These are phyloP conservation scores for Xenopus tropicalis DNA, from an alignment of 2,113 vertebrate species.

Conservation along the genomic window DNA sequence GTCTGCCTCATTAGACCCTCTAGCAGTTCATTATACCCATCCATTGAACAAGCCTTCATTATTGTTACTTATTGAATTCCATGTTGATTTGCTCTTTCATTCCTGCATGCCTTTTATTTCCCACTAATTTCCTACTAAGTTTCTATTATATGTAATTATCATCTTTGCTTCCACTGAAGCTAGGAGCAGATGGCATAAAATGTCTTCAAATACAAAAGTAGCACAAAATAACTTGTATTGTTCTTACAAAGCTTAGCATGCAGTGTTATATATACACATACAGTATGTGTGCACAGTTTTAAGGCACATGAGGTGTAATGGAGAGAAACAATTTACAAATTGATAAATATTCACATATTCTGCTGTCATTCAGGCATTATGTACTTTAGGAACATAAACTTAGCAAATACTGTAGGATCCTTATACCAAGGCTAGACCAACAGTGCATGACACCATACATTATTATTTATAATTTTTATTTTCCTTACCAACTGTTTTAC, in stretches of 20 bases:
- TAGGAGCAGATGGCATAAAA: neutral
- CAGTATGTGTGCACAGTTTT: no score
- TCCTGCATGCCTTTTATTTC: conserved; percentile 26
- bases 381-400: no score
- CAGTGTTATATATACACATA: no score
- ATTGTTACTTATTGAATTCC: conserved; percentile 19
- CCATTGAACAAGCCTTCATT: conserved; percentile 20
- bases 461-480: no score
- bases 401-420: no score
- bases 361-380: no score
- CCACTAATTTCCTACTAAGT: conserved; percentile 7
- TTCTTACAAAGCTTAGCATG: neutral
- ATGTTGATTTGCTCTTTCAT: conserved; percentile 23
- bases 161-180: neutral
- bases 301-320: no score
- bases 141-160: neutral
- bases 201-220: neutral
- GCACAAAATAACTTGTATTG: neutral
- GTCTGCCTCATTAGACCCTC: conserved; percentile 23
- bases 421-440: no score
- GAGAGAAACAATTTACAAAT: no score
- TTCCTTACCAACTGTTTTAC: no score
- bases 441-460: no score
- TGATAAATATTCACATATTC: no score
- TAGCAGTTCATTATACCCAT: conserved; percentile 14